Percentiles rank a stretch among this genome's conserved stretches.
Conservation (phyloP, 1,140 invertebrate species). For the Neodiprion fabricii region DNA sequence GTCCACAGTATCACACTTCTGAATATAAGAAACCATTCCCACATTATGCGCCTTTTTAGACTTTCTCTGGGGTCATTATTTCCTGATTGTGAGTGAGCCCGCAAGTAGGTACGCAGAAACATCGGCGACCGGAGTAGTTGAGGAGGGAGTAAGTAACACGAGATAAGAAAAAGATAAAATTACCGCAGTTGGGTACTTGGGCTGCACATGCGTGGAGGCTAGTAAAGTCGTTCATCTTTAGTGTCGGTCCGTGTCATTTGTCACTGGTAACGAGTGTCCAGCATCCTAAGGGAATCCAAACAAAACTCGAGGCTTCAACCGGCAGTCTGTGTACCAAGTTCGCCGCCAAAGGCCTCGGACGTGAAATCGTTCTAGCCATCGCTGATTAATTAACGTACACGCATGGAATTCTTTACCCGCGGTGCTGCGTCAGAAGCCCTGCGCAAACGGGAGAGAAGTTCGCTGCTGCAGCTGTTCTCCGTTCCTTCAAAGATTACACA, state of each 20-base stretch:
- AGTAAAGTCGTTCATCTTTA: slow-evolving; percentile 6
- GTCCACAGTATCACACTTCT: too few relatives aligned
- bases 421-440: background rate
- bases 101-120: too few relatives aligned
- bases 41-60: too few relatives aligned
- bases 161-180: too few relatives aligned
- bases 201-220: too few relatives aligned
- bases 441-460: background rate
- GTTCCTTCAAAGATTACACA: background rate
- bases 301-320: background rate
- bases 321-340: background rate
- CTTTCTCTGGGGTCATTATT: too few relatives aligned
- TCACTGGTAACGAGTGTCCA: slow-evolving; percentile 4
- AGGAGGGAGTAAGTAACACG: too few relatives aligned
- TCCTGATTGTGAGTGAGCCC: too few relatives aligned
- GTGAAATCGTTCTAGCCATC: slow-evolving; percentile 7
- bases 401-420: background rate
- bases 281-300: background rate
- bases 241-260: slow-evolving; percentile 1
- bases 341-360: background rate
- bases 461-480: background rate
- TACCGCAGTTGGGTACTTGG: too few relatives aligned
- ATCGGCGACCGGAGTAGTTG: too few relatives aligned
- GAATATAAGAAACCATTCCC: too few relatives aligned
- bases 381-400: slow-evolving; percentile 1